These are phyloP conservation scores for Harpalus rubripes DNA, from an alignment of 2,888 invertebrate species.

Conservation along the genomic window DNA sequence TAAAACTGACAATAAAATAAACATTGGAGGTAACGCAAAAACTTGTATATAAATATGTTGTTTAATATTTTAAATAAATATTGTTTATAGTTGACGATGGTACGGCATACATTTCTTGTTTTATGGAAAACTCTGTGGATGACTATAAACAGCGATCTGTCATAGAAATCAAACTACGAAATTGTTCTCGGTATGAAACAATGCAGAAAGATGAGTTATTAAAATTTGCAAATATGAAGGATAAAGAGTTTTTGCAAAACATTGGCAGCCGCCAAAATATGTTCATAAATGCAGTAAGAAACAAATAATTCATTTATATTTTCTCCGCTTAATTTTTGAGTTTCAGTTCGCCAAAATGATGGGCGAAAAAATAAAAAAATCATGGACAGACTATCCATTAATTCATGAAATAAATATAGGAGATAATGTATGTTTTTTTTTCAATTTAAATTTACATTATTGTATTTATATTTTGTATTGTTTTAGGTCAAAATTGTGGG, in stretches of 20 bases:
- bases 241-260: conserved; percentile 3
- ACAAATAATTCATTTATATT: neutral
- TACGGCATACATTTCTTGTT: neutral
- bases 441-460: neutral
- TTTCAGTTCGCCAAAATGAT: conserved; percentile 7
- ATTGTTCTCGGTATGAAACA: neutral
- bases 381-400: conserved; percentile 1
- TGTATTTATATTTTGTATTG: neutral
- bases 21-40: neutral
- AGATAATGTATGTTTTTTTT: conserved; percentile 22
- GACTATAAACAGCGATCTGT: neutral
- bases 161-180: neutral
- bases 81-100: conserved; percentile 27
- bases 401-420: conserved; percentile 9
- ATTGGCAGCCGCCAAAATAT: neutral
- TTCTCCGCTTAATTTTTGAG: too few relatives aligned
- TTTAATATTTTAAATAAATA: neutral
- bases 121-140: neutral
- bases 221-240: neutral
- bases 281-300: conserved; percentile 8
- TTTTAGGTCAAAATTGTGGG: conserved; percentile 9
- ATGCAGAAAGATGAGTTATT: conserved; percentile 19
- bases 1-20: conserved; percentile 24
- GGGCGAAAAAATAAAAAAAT: neutral
- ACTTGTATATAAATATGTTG: neutral